phyloP scores from a whole-genome alignment of 92 coral and sea anemone species.

The Heliopora coerulea region DNA sequence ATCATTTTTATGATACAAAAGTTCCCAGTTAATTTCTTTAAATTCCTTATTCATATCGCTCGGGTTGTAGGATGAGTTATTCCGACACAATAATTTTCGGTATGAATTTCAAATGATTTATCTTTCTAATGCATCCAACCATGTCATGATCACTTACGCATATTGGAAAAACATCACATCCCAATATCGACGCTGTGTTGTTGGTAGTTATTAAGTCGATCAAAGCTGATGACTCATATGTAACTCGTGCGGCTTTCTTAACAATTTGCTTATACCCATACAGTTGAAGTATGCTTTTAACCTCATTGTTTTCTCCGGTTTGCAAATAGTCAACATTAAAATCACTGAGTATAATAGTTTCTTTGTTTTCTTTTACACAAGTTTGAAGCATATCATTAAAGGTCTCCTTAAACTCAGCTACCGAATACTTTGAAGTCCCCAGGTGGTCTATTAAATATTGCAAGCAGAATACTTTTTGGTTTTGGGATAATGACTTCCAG shows the following conservation, averaged over 20 bases:
- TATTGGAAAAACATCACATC: too few relatives aligned
- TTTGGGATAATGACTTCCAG: slow-evolving; percentile 12
- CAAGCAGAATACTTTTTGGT: slow-evolving; percentile 23
- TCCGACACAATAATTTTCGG: too few relatives aligned
- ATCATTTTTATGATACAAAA: too few relatives aligned
- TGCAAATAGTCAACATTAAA: slow-evolving; percentile 13
- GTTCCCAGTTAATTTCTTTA: too few relatives aligned
- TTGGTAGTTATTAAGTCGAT: too few relatives aligned
- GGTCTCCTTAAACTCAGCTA: neutral
- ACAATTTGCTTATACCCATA: slow-evolving; percentile 5
- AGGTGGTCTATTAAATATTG: slow-evolving; percentile 5
- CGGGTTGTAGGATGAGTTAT: too few relatives aligned
- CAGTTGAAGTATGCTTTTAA: slow-evolving; percentile 2
- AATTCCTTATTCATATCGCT: too few relatives aligned
- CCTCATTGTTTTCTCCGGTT: neutral
- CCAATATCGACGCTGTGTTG: too few relatives aligned
- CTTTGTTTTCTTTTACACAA: slow-evolving; percentile 1
- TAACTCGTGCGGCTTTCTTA: slow-evolving; percentile 17
- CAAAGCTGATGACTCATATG: too few relatives aligned
- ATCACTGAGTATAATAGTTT: slow-evolving; percentile 5
- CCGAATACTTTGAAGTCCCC: neutral
- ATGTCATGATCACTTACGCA: too few relatives aligned
- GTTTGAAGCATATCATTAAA: neutral
- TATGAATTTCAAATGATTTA: too few relatives aligned
- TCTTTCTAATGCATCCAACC: too few relatives aligned